Evolutionary conservation across 2,113 vertebrate species (phyloP).

Genomic region (Turnix velox): DNA sequence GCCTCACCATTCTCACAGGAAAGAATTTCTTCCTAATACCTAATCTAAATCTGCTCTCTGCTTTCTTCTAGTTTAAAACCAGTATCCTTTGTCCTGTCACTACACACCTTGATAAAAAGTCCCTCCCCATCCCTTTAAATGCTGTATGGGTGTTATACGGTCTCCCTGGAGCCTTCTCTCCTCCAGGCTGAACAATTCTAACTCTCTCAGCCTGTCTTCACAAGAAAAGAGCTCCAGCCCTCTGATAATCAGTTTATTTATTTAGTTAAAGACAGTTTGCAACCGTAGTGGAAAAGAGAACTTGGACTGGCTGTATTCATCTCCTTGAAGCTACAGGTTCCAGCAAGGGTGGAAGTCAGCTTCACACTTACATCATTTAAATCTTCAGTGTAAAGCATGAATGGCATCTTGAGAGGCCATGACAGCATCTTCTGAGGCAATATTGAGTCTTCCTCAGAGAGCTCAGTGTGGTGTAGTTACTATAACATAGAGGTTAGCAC

Average conservation of each 20-base stretch:
- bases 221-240: not conserved
- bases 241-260: not conserved
- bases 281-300: not conserved
- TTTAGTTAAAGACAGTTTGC: not conserved
- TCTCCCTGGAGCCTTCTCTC: not conserved
- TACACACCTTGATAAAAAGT: not conserved
- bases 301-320: not conserved
- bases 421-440: not conserved
- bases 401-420: rapidly evolving
- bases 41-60: not conserved
- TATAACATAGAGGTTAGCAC: not conserved
- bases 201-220: not conserved
- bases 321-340: not conserved
- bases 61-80: not conserved
- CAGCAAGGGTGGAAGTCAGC: not conserved
- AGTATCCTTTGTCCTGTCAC: not conserved
- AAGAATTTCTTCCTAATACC: not conserved
- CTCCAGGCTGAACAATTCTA: not conserved
- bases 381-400: not conserved
- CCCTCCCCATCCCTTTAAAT: not conserved
- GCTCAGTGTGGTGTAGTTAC: not conserved
- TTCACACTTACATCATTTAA: not conserved
- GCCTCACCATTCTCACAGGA: not conserved
- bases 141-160: not conserved
- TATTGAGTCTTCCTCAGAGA: not conserved